Percentiles rank a stretch among this genome's conserved stretches.
These are phyloP conservation scores for Pristionchus mayeri DNA, from an alignment of 2,888 invertebrate species.

Conservation along the genomic window DNA sequence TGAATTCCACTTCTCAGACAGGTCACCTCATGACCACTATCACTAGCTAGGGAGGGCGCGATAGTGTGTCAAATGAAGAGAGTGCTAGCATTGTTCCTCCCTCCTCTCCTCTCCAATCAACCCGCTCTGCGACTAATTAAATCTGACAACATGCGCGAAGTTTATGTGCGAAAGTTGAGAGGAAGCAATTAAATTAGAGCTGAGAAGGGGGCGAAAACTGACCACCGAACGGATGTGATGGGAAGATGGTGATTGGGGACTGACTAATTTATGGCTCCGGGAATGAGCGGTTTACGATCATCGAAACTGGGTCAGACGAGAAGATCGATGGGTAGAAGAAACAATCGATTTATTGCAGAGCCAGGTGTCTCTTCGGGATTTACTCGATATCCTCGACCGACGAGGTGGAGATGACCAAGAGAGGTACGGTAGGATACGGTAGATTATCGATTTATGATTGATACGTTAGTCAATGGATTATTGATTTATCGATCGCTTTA, in stretches of 20 bases:
- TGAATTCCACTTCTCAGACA: no score
- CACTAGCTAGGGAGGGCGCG: no score
- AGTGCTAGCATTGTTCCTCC: not conserved
- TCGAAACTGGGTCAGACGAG: not conserved
- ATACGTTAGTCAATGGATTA: no score
- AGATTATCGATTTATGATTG: no score
- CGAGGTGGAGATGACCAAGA: not conserved
- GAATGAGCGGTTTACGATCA: not conserved
- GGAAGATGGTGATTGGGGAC: not conserved
- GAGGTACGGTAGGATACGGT: constrained; percentile 22
- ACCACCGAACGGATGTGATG: constrained; percentile 12
- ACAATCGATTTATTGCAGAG: constrained; percentile 7
- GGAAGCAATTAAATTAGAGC: no score
- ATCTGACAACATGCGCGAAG: not conserved
- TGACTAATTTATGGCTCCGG: not conserved
- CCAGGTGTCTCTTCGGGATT: not conserved
- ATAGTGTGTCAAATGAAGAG: no score
- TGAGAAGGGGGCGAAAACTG: not conserved
- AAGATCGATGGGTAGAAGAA: no score
- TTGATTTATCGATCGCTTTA: not conserved
- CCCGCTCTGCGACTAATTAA: not conserved
- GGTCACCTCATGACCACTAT: no score
- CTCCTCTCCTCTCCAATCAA: not conserved
- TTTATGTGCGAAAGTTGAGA: constrained; percentile 30
- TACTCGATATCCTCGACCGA: not conserved